phyloP scores from a whole-genome alignment of 2,888 invertebrate species.

The Xylota segnis region DNA sequence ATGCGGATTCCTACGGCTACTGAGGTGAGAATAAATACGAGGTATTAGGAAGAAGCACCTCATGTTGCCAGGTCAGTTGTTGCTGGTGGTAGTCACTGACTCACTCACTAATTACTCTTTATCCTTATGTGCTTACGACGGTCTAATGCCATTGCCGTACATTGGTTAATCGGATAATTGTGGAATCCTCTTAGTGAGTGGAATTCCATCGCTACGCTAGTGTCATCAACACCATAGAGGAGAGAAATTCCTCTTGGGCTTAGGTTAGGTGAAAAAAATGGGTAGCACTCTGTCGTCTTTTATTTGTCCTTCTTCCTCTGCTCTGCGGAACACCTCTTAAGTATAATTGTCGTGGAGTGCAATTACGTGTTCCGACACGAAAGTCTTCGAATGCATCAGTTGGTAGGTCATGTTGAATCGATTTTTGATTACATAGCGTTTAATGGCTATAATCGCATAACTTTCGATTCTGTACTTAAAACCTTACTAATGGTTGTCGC shows the following conservation, averaged over 20 bases:
- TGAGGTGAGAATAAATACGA: conserved; percentile 71
- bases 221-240: conserved; percentile 54
- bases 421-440: conserved; percentile 38
- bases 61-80: conserved; percentile 57
- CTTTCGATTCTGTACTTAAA: too few relatives aligned
- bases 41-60: conserved; percentile 63
- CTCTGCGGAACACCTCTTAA: conserved; percentile 10
- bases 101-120: conserved; percentile 80
- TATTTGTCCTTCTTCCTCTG: conserved; percentile 43
- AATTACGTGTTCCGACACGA: conserved; percentile 18
- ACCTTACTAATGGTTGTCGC: too few relatives aligned
- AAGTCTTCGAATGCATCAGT: conserved; percentile 3
- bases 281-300: conserved; percentile 48
- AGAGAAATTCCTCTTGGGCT: conserved; percentile 51
- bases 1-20: conserved; percentile 55
- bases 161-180: conserved; percentile 81
- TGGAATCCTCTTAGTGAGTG: conserved; percentile 82
- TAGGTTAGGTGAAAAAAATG: conserved; percentile 36
- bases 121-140: conserved; percentile 79
- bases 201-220: conserved; percentile 67
- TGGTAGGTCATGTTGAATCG: conserved; percentile 49
- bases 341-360: conserved; percentile 36
- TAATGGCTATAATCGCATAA: too few relatives aligned
- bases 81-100: conserved; percentile 58
- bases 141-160: conserved; percentile 68